Evolutionary conservation across 2,888 invertebrate genomes (phyloP), one percentile per base, ranked within the genome.

Genomic region (Noctua fimbriata): DNA sequence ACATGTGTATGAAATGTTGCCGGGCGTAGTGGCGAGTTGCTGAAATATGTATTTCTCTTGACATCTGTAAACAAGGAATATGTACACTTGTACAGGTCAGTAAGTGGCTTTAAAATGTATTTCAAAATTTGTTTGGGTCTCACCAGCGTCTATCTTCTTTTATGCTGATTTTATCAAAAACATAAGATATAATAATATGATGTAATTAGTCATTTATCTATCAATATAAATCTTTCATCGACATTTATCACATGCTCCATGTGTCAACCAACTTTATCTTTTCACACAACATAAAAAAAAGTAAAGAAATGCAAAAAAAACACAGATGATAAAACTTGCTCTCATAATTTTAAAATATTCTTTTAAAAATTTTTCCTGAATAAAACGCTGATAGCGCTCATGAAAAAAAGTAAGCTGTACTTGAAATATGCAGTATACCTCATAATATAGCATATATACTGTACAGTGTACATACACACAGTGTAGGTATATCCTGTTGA

Each of bases 401-500:
- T 83, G 69, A 80, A 87, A 84, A 52, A 69, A 87, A 73, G 63
- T 73, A 83, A 73, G 28, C 73, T 67, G 28, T 69, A 49, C n/a
- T 52, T 47, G 71, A 72, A 69, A 49, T 65, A 77, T 71, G 47
- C 87, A 65, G n/a, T 60, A 52, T 32, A 24, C 14, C 58, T 60
- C 47, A 28, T 63, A 66, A 28, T 63, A 66, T 41, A 74, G 32
- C 24, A 41, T 2, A 28, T 24, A 18, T 66, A 32, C 32, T 69
- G 14, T 74, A 67, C 63, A 71, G n/a, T n/a, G n/a, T n/a, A n/a
- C n/a, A n/a, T n/a, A n/a, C n/a, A n/a, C n/a, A n/a, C n/a, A 83
- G 66, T 79, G 63, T 36, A 36, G 36, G 5, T 83, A 63, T 55
- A 79, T 84, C 79, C 84, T 88, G 92, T 92, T 92, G 88, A 90